Evolutionary conservation across 2,888 invertebrate species (phyloP).

Genomic region (Machimus rusticus): DNA sequence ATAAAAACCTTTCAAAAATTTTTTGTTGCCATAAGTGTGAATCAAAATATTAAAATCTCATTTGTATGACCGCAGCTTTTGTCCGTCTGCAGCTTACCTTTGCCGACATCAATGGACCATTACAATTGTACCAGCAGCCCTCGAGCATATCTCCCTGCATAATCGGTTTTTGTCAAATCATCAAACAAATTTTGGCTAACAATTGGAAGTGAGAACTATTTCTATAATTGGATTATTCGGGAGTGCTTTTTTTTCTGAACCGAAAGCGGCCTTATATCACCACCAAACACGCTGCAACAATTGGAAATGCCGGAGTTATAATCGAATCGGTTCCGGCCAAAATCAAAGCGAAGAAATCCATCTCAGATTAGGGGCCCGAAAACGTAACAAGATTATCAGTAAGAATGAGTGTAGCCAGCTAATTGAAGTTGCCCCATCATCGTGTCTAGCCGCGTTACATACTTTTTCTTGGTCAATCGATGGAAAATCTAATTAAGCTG

Average conservation of each 20-base stretch:
- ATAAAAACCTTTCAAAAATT: not conserved
- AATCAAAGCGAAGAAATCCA: constrained; percentile 34
- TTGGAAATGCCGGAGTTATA: constrained; percentile 44
- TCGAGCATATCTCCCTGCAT: not conserved
- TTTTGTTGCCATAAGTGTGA: not conserved
- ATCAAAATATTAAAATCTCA: not conserved
- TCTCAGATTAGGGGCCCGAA: not conserved
- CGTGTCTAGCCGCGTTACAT: constrained; percentile 26
- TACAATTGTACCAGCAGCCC: not conserved
- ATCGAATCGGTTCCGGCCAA: constrained; percentile 46
- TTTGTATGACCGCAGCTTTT: not conserved
- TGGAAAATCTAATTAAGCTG: constrained; percentile 41
- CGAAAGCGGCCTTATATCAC: not conserved
- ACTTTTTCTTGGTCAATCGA: constrained; percentile 38
- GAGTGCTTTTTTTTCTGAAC: not conserved
- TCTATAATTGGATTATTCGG: constrained; percentile 35
- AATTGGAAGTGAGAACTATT: constrained; percentile 35
- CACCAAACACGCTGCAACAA: constrained; percentile 27
- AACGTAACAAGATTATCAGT: constrained; percentile 38
- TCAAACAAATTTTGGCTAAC: constrained; percentile 43
- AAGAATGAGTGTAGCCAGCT: constrained; percentile 33
- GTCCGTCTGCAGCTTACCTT: not conserved
- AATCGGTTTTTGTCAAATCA: constrained; percentile 45
- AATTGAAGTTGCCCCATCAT: constrained; percentile 37
- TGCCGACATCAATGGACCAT: not conserved